phyloP scores from a whole-genome alignment of 2,888 invertebrate genomes.

The Heteropelma amictum region DNA sequence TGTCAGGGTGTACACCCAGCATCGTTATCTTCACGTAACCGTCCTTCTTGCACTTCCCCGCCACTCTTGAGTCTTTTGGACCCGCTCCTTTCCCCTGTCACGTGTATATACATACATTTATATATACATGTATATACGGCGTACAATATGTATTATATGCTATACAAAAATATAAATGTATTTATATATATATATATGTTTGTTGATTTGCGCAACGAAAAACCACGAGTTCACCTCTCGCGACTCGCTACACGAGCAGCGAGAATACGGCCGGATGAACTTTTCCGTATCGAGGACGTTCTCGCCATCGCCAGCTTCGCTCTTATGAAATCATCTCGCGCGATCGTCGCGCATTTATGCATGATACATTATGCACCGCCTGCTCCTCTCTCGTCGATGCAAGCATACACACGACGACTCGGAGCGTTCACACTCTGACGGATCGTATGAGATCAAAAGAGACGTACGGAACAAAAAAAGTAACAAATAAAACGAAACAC shows the following conservation, averaged over 20 bases:
- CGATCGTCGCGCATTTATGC: conserved; percentile 40
- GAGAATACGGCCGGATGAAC: conserved; percentile 66
- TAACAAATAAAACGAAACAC: not conserved
- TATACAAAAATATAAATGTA: conserved; percentile 8
- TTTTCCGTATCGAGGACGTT: conserved; percentile 73
- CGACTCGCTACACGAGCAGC: conserved; percentile 52
- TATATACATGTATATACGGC: not conserved
- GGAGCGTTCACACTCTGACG: conserved; percentile 15
- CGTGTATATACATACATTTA: not conserved
- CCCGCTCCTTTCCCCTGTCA: not conserved
- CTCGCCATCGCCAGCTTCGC: conserved; percentile 1
- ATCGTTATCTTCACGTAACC: conserved; percentile 39
- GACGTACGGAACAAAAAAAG: not conserved
- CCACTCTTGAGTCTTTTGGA: not conserved
- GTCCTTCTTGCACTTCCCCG: not conserved
- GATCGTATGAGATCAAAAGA: conserved; percentile 1
- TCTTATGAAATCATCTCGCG: conserved; percentile 73
- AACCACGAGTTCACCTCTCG: conserved; percentile 58
- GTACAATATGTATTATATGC: not conserved
- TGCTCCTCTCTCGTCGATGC: conserved; percentile 46
- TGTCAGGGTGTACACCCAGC: not conserved
- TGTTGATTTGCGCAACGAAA: conserved; percentile 64
- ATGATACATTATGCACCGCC: conserved; percentile 19
- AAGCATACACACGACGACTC: not conserved
- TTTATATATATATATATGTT: not conserved